Percentiles rank a stretch among this genome's conserved stretches.
These are phyloP conservation scores for Drosophila nigricruria DNA, from an alignment of 2,888 invertebrate species.

Conservation along the genomic window DNA sequence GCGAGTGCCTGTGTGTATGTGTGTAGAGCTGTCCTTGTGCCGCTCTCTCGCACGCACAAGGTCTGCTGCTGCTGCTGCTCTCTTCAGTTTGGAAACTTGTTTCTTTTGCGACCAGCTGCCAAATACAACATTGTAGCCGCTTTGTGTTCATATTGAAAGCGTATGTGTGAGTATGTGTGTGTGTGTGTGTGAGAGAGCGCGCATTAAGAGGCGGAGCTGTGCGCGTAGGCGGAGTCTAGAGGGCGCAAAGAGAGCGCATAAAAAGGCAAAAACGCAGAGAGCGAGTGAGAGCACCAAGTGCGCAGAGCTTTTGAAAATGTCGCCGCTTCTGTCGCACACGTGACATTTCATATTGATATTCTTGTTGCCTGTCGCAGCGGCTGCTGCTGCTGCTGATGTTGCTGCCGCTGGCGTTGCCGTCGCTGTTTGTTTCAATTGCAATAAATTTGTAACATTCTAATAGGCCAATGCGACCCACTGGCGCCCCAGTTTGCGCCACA, in stretches of 20 bases:
- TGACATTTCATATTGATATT: constrained; percentile 34
- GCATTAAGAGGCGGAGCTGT: constrained; percentile 52
- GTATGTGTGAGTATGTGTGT: constrained; percentile 8
- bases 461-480: constrained; percentile 73
- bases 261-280: constrained; percentile 24
- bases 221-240: constrained; percentile 62
- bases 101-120: constrained; percentile 74
- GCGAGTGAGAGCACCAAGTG: constrained; percentile 40
- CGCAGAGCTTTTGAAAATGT: constrained; percentile 63
- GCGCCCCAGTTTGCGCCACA: constrained; percentile 25
- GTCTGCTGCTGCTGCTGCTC: constrained; percentile 38
- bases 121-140: constrained; percentile 77
- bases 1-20: constrained; percentile 2
- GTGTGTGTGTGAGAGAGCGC: constrained; percentile 12
- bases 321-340: constrained; percentile 63
- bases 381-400: constrained; percentile 27
- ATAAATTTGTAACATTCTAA: constrained; percentile 82
- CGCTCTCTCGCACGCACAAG: constrained; percentile 35
- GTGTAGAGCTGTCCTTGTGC: constrained; percentile 49
- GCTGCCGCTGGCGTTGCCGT: constrained; percentile 30
- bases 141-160: constrained; percentile 60
- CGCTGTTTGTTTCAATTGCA: constrained; percentile 80
- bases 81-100: constrained; percentile 77
- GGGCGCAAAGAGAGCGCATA: constrained; percentile 25
- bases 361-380: constrained; percentile 20